A percentile compares a stretch with the other conserved stretches of the same genome.
These are phyloP conservation scores for Lamprotornis superbus DNA, from an alignment of 2,113 vertebrate species.

Conservation along the genomic window DNA sequence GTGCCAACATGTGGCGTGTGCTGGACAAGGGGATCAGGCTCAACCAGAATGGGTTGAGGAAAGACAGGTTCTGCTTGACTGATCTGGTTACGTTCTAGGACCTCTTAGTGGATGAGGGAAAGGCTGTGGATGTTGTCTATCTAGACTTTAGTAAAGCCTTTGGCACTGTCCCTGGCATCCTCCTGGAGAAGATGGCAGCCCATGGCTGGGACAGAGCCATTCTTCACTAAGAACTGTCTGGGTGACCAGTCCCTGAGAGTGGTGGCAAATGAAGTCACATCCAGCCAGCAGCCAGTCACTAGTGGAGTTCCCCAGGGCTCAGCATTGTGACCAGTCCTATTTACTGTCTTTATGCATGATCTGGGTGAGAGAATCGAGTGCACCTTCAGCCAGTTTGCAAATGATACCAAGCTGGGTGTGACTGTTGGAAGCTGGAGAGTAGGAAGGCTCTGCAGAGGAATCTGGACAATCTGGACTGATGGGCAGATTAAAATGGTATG, in stretches of 20 bases:
- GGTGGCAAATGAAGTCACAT: not conserved
- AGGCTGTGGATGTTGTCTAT: not conserved
- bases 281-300: not conserved
- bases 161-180: not conserved
- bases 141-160: not conserved
- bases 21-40: not conserved
- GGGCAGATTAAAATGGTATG: not conserved
- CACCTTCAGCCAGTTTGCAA: not conserved
- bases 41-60: not conserved
- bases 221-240: not conserved
- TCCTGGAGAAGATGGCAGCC: not conserved
- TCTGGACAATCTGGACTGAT: not conserved
- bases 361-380: not conserved
- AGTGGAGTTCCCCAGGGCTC: not conserved
- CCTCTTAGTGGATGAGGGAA: not conserved
- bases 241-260: not conserved
- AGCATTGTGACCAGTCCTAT: not conserved
- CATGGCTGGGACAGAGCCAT: too few species aligned
- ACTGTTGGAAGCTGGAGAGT: not conserved
- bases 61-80: not conserved
- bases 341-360: not conserved
- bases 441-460: not conserved
- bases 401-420: too few species aligned
- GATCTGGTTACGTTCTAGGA: not conserved
- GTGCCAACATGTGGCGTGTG: fast-evolving